Conservation (phyloP, 2,113 vertebrate species). For the Seriola quinqueradiata region DNA sequence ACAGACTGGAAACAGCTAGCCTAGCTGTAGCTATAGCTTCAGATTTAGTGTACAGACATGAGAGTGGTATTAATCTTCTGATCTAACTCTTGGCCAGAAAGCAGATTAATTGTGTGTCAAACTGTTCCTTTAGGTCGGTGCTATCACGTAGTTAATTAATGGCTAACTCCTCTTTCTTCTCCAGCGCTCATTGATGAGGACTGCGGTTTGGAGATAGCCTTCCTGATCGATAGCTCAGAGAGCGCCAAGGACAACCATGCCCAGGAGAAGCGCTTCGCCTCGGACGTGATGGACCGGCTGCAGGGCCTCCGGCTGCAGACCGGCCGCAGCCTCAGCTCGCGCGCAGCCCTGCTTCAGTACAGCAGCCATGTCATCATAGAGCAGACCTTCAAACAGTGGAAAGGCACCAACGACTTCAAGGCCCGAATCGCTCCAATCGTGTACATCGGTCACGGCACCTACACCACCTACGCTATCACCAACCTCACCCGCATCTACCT, state of each 20-base stretch:
- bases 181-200: conserved; percentile 81
- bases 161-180: background rate
- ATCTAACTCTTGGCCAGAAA: background rate
- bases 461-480: conserved; percentile 93
- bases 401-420: conserved; percentile 87
- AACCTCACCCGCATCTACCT: conserved; percentile 91
- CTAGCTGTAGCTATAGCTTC: background rate
- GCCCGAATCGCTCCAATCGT: conserved; percentile 83
- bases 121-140: background rate
- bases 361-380: conserved; percentile 91
- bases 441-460: conserved; percentile 92
- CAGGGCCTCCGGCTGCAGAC: conserved; percentile 85
- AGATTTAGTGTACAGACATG: background rate
- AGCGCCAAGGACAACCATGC: conserved; percentile 91
- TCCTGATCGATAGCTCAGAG: conserved; percentile 93
- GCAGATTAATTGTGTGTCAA: too few relatives aligned
- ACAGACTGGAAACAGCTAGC: background rate
- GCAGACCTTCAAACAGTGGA: conserved; percentile 91
- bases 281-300: conserved; percentile 86
- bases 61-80: background rate
- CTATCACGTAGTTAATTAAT: background rate
- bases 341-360: conserved; percentile 91
- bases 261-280: conserved; percentile 89
- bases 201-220: conserved; percentile 90
- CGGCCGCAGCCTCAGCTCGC: conserved; percentile 83